Base-by-base conservation (phyloP, 2,888 invertebrate species). In the Caenorhabditis panamensis region DNA sequence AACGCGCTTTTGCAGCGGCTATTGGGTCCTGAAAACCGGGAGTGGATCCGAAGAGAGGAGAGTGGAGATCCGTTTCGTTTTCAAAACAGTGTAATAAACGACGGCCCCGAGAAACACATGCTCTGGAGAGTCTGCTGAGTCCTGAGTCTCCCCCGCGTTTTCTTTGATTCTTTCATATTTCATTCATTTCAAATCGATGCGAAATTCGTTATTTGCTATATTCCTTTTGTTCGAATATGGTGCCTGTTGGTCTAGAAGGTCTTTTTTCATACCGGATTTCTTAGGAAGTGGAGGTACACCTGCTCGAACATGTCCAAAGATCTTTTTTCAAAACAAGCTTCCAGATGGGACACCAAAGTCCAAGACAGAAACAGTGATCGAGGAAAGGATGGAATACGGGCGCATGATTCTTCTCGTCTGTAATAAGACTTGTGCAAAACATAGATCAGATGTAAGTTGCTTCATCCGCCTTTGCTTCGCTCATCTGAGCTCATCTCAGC, bases 341-440 rank as follows among this genome's bases (percentile, higher is more conserved):
- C 26, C 67, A 63, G 64, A 68, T 64, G 80, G 62, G 16, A 41
- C 64, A 37, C 75, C 75, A 20, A 66, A 67, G 62, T 72, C 77
- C 18, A 81, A 72, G 53, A 77, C 81, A 24, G 77, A 67, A 26
- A 28, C 69, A 2, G 62, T 82, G 28, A 79, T 85, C 28, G 80
- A 82, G 47, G 80, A 83, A 49, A 47, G 82, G 20, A 80, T 76
- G 54, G 82, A 79, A 41, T 66, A 49, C 24, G 85, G 85, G 4
- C 51, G 83, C 22, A 67, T 85, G 64, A 76, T 85, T 36, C 71
- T 85, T 9, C 47, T 84, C 9, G 53, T 83, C 1, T 85, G 80
- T 51, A 69, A 61, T 3, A 75, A 76, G 54, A 71, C 71, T 11
- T 82, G 75, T 26, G 77, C 77, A 22, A 77, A 72, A 24, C 81